Conservation (phyloP, 2,113 vertebrate genomes). For the Saguinus midas region DNA sequence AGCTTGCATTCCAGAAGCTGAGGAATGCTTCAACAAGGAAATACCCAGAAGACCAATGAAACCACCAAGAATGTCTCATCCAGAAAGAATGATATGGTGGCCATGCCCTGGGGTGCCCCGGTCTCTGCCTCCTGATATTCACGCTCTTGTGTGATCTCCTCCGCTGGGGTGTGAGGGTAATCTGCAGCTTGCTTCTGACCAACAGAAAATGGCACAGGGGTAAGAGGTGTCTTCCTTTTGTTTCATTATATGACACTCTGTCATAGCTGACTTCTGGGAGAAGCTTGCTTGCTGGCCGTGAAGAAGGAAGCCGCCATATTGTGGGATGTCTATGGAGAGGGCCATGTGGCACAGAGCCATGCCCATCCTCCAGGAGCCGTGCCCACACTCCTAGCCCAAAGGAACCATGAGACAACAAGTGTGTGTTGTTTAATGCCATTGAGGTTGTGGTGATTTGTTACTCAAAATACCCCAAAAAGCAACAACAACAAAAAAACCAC, state of each 20-base stretch:
- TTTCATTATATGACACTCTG: accelerated
- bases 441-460: accelerated
- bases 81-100: accelerated
- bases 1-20: background rate
- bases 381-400: background rate
- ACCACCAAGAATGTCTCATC: accelerated
- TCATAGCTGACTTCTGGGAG: background rate
- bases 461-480: too few relatives aligned
- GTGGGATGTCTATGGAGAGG: background rate
- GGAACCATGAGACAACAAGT: accelerated
- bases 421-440: accelerated
- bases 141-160: accelerated
- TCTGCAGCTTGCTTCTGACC: background rate
- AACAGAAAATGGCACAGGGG: accelerated
- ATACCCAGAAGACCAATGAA: accelerated
- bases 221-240: accelerated
- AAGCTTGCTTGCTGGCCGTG: accelerated
- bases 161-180: accelerated
- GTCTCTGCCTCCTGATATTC: background rate
- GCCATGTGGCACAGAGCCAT: accelerated
- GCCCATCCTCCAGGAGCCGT: background rate
- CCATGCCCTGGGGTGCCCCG: accelerated
- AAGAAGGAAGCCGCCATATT: background rate
- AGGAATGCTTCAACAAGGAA: background rate
- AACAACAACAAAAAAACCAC: too few relatives aligned